phyloP scores from a whole-genome alignment of 2,113 vertebrate genomes.

The Dipodomys ordii region DNA sequence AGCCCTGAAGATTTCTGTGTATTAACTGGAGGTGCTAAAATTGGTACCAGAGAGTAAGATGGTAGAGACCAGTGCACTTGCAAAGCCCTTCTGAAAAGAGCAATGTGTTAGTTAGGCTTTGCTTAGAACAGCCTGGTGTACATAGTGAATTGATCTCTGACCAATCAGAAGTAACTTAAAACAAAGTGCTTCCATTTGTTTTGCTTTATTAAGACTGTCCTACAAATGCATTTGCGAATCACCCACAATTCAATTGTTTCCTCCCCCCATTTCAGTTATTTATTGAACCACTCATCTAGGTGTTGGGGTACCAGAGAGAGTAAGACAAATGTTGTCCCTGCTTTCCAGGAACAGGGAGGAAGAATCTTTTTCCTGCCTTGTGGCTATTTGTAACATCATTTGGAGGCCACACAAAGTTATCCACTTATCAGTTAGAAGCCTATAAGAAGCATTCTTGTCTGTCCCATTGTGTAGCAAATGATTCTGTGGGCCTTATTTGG shows the following conservation, averaged over 20 bases:
- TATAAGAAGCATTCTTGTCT: too few species aligned
- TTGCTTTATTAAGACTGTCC: constrained; percentile 1
- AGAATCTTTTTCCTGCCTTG: too few species aligned
- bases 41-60: neutral
- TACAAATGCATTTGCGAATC: neutral
- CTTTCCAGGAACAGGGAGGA: neutral
- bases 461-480: too few species aligned
- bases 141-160: neutral
- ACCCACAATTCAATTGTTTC: neutral
- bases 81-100: neutral
- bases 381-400: too few species aligned
- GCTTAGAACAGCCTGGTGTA: neutral
- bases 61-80: neutral
- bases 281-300: neutral
- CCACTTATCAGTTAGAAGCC: too few species aligned
- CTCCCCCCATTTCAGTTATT: neutral
- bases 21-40: neutral
- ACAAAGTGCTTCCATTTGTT: neutral
- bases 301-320: neutral
- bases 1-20: neutral
- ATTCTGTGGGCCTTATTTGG: too few species aligned
- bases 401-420: too few species aligned
- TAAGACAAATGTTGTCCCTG: neutral
- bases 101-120: too few species aligned
- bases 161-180: neutral